Evolutionary conservation across 2,888 invertebrate genomes (phyloP).

Genomic region (Papilio protenor): DNA sequence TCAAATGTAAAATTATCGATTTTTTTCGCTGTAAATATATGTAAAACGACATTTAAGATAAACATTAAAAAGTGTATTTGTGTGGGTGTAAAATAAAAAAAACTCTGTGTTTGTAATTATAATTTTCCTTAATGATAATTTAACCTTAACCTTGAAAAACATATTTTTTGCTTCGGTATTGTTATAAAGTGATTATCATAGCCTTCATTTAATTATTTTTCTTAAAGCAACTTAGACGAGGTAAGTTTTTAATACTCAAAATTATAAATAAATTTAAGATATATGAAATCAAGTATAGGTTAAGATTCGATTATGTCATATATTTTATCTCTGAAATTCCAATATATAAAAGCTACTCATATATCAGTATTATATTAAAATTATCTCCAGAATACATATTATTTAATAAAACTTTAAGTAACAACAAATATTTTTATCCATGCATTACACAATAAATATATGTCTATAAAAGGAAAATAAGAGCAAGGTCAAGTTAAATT

Average conservation of each 20-base stretch:
- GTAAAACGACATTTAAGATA: slow-evolving; percentile 5
- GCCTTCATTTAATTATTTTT: slow-evolving; percentile 15
- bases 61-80: neutral
- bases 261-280: neutral
- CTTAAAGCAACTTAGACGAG: neutral
- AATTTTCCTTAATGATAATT: slow-evolving; percentile 3
- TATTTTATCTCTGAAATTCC: neutral
- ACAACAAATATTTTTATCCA: neutral
- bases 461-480: neutral
- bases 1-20: slow-evolving; percentile 18
- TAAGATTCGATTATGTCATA: neutral
- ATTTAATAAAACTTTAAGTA: neutral
- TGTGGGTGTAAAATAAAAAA: neutral
- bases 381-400: neutral
- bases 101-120: slow-evolving; percentile 3
- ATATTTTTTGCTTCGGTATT: slow-evolving; percentile 25
- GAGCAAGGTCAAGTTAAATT: neutral
- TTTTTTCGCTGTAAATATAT: neutral
- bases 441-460: neutral
- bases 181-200: neutral
- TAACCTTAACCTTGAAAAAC: slow-evolving; percentile 37
- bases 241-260: slow-evolving; percentile 1
- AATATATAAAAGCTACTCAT: neutral
- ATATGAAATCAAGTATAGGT: neutral
- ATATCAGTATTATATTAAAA: neutral